Evolutionary conservation across 2,888 invertebrate genomes (phyloP), one percentile per base, ranked within the genome.

Genomic region (Himalopsyche kuldschensis): DNA sequence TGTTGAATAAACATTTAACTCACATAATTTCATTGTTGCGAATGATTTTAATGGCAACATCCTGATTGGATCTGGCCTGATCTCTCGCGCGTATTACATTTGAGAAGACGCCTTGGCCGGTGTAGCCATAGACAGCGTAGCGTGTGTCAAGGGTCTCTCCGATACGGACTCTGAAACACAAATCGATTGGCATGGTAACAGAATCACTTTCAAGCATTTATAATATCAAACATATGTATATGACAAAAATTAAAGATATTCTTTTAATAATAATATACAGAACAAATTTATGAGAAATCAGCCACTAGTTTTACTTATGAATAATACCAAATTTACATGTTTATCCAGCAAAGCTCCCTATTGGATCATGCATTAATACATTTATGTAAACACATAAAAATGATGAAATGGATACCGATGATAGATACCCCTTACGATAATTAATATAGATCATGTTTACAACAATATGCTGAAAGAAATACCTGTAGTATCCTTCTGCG

Each of bases 21-120:
- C 89, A 96, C 99, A 99, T 99, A 87, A 99, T 96, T 92, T 99
- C 99, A 90, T 99, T 99, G 91, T 99, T 99, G 83, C 99, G 93
- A 87, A 99, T 99, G 87, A 99, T 99, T 91, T 99, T 99, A 78
- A 99, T 97, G 69, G 99, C 99, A 0, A 99, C 98, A 89, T 99
- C 98, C 83, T 94, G 94, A 89, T 94, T 95, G 79, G 95, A 95
- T 75, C 97, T 92, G 0, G 97, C 96, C 88, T 95, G 96, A 90
- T 99, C 99, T 85, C 98, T 92, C 4, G 97, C 99, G 30, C 99
- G 93, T 0, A 99, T 95, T 41, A 99, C 99, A 89, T 98, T 99
- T 87, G 98, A 98, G 91, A 99, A 99, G 80, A 99, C 99, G 3
- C 99, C 99, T 89, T 99, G 99, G 0, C 99, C 99, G 0, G 99